Base-by-base conservation (phyloP, 2,797 vertebrate species). In the Pseudomugil gertrudae region DNA sequence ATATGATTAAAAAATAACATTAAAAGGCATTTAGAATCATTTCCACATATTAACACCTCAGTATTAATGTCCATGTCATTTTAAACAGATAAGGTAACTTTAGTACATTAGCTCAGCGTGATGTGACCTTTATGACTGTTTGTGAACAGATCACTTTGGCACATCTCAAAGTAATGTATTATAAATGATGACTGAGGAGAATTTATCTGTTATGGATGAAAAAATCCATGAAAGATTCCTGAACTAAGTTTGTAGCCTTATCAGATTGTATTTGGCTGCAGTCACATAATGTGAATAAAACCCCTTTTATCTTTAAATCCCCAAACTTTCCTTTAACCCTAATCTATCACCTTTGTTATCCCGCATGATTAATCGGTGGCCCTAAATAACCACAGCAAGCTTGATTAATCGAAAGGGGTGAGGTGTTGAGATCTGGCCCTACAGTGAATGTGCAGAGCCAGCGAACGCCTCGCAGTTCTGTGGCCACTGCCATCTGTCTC, bases 401-500 rank as follows among this genome's bases (percentile, higher is more conserved):
- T 80, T 91, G 87, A 92, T 92, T 87, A 92, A 92, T 92, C 74
- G 81, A 86, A 90, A 84, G 61, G 76, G 87, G 78, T 74, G 86
- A 91, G 88, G 88, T 89, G 90, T 86, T 85, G 85, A 90, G 87
- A 83, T 87, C 83, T 89, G 90, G 86, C 87, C 89, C 84, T 76
- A 83, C 86, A 69, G 87, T 91, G 86, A 93, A 93, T 90, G 87
- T 92, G 93, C 92, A 75, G 86, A 90, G 92, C 87, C 84, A 93
- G 91, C 92, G 90, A 73, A 81, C 79, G 74, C 86, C 87, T 89
- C 66, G 66, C 87, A 88, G 83, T 80, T 85, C 79, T 84, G 81
- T 83, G 91, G 88, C 85, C 88, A 79, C 75, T 78, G 92, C 92
- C 92, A 94, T 94, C 93, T 94, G 93, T 92, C 92, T 93, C 92